These are phyloP conservation scores for Gouania willdenowi DNA, from an alignment of 2,797 vertebrate genomes.

Conservation along the genomic window DNA sequence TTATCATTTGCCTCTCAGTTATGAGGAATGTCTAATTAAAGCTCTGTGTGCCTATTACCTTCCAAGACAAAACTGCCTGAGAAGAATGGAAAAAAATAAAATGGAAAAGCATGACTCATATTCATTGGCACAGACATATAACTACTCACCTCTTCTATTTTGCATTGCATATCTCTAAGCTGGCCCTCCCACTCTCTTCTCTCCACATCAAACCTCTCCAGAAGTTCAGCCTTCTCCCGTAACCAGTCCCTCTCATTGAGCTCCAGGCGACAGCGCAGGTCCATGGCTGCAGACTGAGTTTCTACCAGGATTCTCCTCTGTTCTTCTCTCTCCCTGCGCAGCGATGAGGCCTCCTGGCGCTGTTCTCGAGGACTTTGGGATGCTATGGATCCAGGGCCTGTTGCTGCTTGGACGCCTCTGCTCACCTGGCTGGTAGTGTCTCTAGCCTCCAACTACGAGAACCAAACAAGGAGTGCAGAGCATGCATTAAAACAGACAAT, in stretches of 20 bases:
- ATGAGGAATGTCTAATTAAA: too few species aligned
- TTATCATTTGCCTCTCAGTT: too few species aligned
- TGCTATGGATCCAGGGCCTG: slow-evolving; percentile 19
- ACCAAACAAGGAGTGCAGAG: slow-evolving; percentile 12
- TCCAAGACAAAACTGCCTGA: too few species aligned
- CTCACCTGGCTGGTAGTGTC: slow-evolving; percentile 54
- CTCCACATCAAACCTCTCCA: slow-evolving; percentile 92
- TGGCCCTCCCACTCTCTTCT: slow-evolving; percentile 96
- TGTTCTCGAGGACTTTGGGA: slow-evolving; percentile 48
- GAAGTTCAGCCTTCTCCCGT: slow-evolving; percentile 88
- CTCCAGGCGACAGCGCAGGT: slow-evolving; percentile 83
- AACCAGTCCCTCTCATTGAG: slow-evolving; percentile 85
- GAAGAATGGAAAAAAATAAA: too few species aligned
- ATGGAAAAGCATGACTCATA: not conserved
- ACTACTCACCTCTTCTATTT: slow-evolving; percentile 89
- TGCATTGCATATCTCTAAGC: slow-evolving; percentile 93
- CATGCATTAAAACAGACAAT: slow-evolving; percentile 9
- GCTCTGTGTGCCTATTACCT: too few species aligned
- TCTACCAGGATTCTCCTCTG: slow-evolving; percentile 75
- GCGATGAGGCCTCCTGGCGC: slow-evolving; percentile 36
- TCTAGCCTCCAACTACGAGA: slow-evolving; percentile 70
- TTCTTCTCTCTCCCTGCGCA: slow-evolving; percentile 72
- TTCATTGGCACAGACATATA: not conserved
- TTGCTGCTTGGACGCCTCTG: slow-evolving; percentile 42
- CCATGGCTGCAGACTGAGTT: slow-evolving; percentile 82